Evolutionary conservation across 1,140 invertebrate species (phyloP), one percentile per base, ranked within the genome.

Genomic region (Sitodiplosis mosellana): DNA sequence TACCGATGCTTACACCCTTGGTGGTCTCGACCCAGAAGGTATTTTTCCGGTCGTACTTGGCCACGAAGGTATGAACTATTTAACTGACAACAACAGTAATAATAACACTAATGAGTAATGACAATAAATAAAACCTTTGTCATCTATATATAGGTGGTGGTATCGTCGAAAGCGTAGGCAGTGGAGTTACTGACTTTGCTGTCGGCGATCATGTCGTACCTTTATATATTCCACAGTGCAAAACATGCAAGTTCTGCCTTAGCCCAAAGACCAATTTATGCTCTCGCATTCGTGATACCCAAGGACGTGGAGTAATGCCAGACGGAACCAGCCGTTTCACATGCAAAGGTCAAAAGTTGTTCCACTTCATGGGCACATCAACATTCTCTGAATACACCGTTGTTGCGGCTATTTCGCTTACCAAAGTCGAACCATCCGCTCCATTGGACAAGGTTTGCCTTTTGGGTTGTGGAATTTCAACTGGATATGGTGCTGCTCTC

Each of bases 351-450:
- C 10, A 64, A 69, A 69, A 74, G 22, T 50, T 99, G 1, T 92
- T 74, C 59, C 94, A 99, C 66, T 99, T 96, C 56, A 99, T 99
- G 95, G 95, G 95, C 15, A 91, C 86, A 53, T 96, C 91, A 3
- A 94, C 92, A 1, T 99, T 99, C 61, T 83, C 85, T 54, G 87
- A 99, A 68, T 99, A 96, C 62, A 98, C 94, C 6, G 95, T 99
- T 11, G 90, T 98, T 51, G 80, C 88, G 55, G 94, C 94, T 69
- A 92, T 99, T 63, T 93, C 90, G 19, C 62, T 94, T 42, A 77
- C 77, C 47, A 94, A 95, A 75, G 81, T 87, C 4, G 69, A 80
- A 58, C 67, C 75, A 20, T 59, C 60, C 21, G 90, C 93, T 40
- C 79, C 88, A 0, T 65, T 97, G 46, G 82, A 93, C 33, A 93